Evolutionary conservation across 2,888 invertebrate species (phyloP), one percentile per base, ranked within the genome.

Genomic region (Phaedon cochleariae): DNA sequence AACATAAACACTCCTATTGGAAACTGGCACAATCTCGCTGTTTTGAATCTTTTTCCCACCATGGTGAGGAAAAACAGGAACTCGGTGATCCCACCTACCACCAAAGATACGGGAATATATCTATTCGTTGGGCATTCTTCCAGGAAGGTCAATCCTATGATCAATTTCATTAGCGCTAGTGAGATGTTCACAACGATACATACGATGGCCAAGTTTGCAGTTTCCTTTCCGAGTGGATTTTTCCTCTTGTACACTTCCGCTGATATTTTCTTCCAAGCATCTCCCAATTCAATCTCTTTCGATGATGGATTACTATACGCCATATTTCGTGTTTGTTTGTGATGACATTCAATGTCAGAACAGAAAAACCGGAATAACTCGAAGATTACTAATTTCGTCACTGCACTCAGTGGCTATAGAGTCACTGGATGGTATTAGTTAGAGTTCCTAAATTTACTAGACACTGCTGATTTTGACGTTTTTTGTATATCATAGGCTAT

Each of bases 31-130:
- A 58, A 15, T 0, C 41, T 54, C 15, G 34, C 22, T 9, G 46
- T 26, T 18, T 60, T 22, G 1, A 59, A 52, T 26, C 57, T 67
- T 45, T 37, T 64, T 20, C 53, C 63, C 20, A 64, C 10, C 7
- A 72, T 31, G 1, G 65, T 49, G 0, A 65, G n/a, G n/a, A 72
- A 31, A 37, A 73, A 73, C 5, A 15, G 34, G 0, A 64, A 5
- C 45, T 71, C 69, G 1, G 70, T 26, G 7, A 55, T 12, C 12
- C 64, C 64, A 1, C 58, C 67, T 2, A 59, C 46, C 1, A 61
- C 61, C 21, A 61, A 34, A n/a, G 34, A 62, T 1, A 59, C 29
- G 1, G 67, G 67, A 20, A 64, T 34, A 21, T 20, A 53, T 17
- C 57, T 22, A 26, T 67, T 65, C 18, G 49, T 12, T 10, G 67